Percentiles rank a stretch among this genome's conserved stretches.
Conservation (phyloP, 30 jellyfish, hydroid and myxozoan genomes). For the Aurelia coerulea region DNA sequence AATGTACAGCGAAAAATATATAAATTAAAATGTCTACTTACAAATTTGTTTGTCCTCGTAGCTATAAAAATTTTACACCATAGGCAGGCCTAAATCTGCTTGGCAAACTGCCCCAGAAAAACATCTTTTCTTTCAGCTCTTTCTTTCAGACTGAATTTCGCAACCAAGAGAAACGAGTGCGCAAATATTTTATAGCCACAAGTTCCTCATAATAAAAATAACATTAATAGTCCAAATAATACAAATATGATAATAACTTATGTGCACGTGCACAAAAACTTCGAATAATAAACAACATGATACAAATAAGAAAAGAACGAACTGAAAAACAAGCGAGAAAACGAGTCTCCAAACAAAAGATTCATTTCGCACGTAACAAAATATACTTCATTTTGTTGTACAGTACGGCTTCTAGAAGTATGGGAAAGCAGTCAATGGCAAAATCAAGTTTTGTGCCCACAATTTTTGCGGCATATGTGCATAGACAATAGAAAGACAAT, state of each 20-base stretch:
- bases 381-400: no score
- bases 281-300: no score
- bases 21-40: background rate
- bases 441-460: no score
- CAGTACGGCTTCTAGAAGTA: no score
- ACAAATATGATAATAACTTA: no score
- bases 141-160: background rate
- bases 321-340: no score
- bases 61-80: background rate
- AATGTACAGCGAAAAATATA: background rate
- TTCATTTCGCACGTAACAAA: background rate
- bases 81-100: background rate
- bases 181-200: background rate
- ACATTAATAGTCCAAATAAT: background rate
- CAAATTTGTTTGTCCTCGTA: background rate
- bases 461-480: no score
- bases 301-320: no score
- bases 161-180: background rate
- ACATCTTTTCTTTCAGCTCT: background rate
- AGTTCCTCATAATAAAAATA: background rate
- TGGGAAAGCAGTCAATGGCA: no score
- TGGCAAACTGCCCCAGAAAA: slow-evolving; percentile 4
- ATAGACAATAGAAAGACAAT: no score
- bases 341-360: background rate
- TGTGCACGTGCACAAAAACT: no score